These are phyloP conservation scores for Hetaerina americana DNA, from an alignment of 1,140 invertebrate genomes.

Conservation along the genomic window DNA sequence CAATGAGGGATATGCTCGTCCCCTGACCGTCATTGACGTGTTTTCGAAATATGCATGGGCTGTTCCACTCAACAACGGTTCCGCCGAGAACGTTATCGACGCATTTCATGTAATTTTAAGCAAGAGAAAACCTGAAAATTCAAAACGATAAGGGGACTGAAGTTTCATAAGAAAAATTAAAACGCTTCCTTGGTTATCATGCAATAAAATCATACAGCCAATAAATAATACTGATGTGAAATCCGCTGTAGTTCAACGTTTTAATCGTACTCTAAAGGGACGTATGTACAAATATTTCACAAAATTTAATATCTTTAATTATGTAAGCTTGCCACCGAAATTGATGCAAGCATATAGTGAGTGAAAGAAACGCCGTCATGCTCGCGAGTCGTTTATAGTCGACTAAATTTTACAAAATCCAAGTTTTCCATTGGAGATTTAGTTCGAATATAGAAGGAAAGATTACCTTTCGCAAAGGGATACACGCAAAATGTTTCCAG, in stretches of 20 bases:
- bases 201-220: background rate
- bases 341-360: background rate
- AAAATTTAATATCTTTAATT: background rate
- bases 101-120: constrained; percentile 20
- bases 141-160: background rate
- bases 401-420: background rate
- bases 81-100: constrained; percentile 19
- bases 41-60: constrained; percentile 33
- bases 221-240: background rate
- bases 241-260: background rate
- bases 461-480: constrained; percentile 11
- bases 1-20: constrained; percentile 30
- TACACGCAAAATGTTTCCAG: constrained; percentile 10
- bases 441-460: constrained; percentile 11
- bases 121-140: background rate
- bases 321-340: background rate
- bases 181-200: background rate
- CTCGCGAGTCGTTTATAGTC: background rate
- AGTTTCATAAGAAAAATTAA: background rate
- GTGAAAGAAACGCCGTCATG: background rate
- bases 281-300: background rate
- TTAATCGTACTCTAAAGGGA: background rate
- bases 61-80: constrained; percentile 33
- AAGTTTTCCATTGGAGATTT: constrained; percentile 11
- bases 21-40: constrained; percentile 32